Evolutionary conservation across 2,888 invertebrate species (phyloP), one percentile per base, ranked within the genome.

Genomic region (Onthophagus sagittarius): DNA sequence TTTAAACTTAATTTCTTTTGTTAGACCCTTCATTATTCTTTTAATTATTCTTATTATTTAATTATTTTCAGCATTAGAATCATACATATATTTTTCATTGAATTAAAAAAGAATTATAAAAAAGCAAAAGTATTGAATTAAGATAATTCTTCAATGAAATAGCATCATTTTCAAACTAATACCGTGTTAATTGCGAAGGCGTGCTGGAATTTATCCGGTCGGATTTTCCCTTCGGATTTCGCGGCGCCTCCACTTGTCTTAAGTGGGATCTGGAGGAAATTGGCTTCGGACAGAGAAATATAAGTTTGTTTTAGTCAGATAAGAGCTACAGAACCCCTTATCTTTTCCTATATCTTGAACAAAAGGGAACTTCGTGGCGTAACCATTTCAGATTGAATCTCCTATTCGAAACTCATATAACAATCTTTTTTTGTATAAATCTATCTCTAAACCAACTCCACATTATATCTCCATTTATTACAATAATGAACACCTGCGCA

Each of bases 231-330:
- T 32, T n/a, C n/a, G 15, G n/a, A n/a, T 65, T 65, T 67, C 39
- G 39, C 39, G 39, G 78, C 79, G 78, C 77, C 77, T 72, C 79
- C 76, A 79, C 79, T 79, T 79, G 79, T 79, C 80, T 81, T 79
- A 79, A 79, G 80, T 78, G 79, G 78, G 79, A 79, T 79, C 80
- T 80, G 77, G 79, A 80, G 80, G 79, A 81, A 81, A 82, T 82
- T 82, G 82, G 81, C 81, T 81, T 76, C 77, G 78, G 80, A 81
- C 81, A 80, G 82, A 80, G 80, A 81, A 80, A 81, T 81, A 81
- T 81, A 82, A 82, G 80, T 81, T 81, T 81, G 81, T 81, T 80
- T 78, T 79, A 82, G 80, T 78, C 78, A 78, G 80, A 81, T 79
- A 81, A 79, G 39, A 11, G 39, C 39, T 53, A 53, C 39, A 53